Evolutionary conservation across 2,888 invertebrate genomes (phyloP).

Genomic region (Oeneis ivallda): DNA sequence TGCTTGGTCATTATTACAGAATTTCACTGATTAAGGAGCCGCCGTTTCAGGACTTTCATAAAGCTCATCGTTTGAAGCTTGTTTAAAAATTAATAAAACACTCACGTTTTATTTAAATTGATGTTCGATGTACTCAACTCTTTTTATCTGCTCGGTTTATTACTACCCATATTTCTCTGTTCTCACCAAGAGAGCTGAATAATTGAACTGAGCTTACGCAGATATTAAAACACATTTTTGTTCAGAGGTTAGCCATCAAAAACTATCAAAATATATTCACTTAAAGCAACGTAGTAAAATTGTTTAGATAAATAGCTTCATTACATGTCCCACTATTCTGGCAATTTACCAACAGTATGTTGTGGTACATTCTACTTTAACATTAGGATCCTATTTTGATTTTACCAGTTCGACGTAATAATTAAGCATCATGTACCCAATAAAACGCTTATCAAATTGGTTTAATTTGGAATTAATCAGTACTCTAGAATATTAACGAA

Average conservation of each 20-base stretch:
- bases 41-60: no score
- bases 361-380: constrained; percentile 32
- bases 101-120: no score
- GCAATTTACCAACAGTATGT: constrained; percentile 37
- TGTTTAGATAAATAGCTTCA: constrained; percentile 38
- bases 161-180: background rate
- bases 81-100: no score
- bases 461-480: no score
- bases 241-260: background rate
- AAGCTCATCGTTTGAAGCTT: no score
- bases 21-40: no score
- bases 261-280: background rate
- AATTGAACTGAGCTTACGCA: background rate
- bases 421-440: background rate
- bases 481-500: no score
- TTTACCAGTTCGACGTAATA: background rate
- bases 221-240: background rate
- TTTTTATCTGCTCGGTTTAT: no score
- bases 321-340: constrained; percentile 33
- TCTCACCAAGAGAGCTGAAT: background rate
- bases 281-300: constrained; percentile 23
- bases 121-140: no score
- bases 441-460: no score
- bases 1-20: no score
- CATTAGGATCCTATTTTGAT: constrained; percentile 18